Evolutionary conservation across 2,113 vertebrate species (phyloP).

Genomic region (Tamias sibiricus): DNA sequence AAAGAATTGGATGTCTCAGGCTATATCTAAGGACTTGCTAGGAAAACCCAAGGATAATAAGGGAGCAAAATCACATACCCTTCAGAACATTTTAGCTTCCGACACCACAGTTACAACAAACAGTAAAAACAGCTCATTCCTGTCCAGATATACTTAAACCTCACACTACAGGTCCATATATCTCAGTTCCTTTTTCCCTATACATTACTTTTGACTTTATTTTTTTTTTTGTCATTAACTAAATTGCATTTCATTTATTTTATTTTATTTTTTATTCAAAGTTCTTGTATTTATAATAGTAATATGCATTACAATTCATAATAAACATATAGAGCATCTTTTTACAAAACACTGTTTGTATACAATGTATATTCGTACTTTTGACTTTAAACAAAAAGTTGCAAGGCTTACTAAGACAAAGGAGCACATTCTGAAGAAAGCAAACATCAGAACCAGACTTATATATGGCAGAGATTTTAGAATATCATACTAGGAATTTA

Average conservation of each 20-base stretch:
- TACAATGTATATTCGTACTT: too few species aligned
- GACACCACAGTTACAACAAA: not conserved
- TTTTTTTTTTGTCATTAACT: too few species aligned
- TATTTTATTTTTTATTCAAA: too few species aligned
- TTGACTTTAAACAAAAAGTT: slow-evolving; percentile 16
- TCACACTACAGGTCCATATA: not conserved
- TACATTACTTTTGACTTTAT: not conserved
- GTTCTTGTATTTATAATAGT: too few species aligned
- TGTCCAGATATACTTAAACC: slow-evolving; percentile 8
- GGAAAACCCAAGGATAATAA: not conserved
- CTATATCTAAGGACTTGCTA: not conserved
- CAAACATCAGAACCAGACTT: not conserved
- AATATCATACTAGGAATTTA: slow-evolving; percentile 24
- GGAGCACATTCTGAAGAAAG: not conserved
- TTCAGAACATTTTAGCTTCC: not conserved
- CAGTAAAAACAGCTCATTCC: not conserved
- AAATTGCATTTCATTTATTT: too few species aligned
- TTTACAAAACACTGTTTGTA: too few species aligned
- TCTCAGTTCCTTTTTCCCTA: not conserved
- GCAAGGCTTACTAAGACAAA: not conserved
- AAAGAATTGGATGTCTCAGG: not conserved
- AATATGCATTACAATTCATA: too few species aligned
- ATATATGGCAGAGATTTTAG: not conserved
- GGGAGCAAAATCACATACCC: not conserved
- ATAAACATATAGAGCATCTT: too few species aligned